Conservation (phyloP, 1,140 invertebrate genomes). For the Colletes gigas region DNA sequence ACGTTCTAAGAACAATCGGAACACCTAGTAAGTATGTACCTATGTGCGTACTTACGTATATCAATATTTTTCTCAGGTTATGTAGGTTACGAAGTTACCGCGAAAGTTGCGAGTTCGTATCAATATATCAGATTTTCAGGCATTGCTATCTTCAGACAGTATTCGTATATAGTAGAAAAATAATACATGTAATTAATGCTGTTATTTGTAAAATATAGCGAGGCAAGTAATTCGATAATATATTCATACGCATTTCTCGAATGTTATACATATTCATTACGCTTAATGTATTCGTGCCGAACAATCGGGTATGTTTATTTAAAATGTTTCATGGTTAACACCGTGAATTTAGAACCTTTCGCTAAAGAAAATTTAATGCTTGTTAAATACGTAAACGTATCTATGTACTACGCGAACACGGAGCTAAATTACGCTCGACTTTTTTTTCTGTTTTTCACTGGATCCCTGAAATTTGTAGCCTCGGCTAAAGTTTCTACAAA, state of each 20-base stretch:
- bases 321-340: background rate
- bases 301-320: background rate
- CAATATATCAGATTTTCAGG: background rate
- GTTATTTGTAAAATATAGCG: background rate
- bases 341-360: background rate
- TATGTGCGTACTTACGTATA: conserved; percentile 4
- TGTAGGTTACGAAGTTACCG: background rate
- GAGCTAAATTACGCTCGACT: background rate
- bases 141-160: background rate
- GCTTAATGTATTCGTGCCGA: background rate
- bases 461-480: background rate
- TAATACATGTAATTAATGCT: background rate
- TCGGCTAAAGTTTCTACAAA: background rate
- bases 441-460: background rate
- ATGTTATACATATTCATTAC: background rate
- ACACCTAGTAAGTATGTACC: too few relatives aligned
- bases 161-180: background rate
- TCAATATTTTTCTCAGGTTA: conserved; percentile 33
- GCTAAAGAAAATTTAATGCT: background rate
- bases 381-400: background rate
- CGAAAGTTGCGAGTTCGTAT: background rate
- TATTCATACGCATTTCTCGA: background rate
- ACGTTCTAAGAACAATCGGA: too few relatives aligned
- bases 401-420: background rate
- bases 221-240: background rate